Conservation (phyloP, 1,140 invertebrate genomes). For the Xylocopa sonorina region DNA sequence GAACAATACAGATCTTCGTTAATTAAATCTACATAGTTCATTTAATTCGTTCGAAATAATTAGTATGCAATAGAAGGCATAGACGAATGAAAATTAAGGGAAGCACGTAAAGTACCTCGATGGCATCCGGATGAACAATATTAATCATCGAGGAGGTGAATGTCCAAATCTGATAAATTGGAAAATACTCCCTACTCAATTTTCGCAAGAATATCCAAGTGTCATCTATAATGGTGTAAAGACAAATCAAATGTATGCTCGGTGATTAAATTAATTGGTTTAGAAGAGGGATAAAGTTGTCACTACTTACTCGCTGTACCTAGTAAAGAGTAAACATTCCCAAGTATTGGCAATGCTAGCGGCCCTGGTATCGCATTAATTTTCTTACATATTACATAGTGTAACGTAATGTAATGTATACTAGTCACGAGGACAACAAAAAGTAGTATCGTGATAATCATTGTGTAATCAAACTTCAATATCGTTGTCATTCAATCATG, state of each 20-base stretch:
- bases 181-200: conserved; percentile 63
- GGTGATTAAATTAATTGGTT: not conserved
- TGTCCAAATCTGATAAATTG: conserved; percentile 62
- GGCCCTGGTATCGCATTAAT: conserved; percentile 65
- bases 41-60: not conserved
- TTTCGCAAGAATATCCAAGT: conserved; percentile 49
- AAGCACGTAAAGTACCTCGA: conserved; percentile 55
- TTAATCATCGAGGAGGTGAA: conserved; percentile 34
- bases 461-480: no score
- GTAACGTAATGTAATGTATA: conserved; percentile 16
- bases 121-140: conserved; percentile 69
- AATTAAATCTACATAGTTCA: not conserved
- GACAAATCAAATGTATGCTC: not conserved
- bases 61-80: no score
- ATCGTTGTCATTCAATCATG: no score
- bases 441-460: conserved; percentile 19
- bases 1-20: not conserved
- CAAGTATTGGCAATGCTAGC: conserved; percentile 58
- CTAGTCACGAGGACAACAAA: not conserved
- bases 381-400: conserved; percentile 42
- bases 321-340: conserved; percentile 54
- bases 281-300: not conserved
- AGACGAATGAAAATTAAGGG: not conserved
- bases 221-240: conserved; percentile 52
- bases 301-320: conserved; percentile 48